Evolutionary conservation across 2,113 vertebrate species (phyloP).

Genomic region (Vicugna pacos): DNA sequence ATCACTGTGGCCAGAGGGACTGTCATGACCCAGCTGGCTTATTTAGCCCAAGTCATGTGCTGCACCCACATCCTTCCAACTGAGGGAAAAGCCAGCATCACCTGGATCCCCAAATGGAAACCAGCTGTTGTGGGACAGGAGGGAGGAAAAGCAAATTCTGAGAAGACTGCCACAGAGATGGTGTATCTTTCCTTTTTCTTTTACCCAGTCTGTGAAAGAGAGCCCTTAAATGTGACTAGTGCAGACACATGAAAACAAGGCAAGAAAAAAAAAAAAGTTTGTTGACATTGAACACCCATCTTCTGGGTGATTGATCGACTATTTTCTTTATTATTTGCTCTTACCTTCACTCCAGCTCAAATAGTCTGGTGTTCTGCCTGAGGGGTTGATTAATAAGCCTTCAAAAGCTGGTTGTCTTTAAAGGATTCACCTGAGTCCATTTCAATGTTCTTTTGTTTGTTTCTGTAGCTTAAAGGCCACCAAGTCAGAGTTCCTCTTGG

Average conservation of each 20-base stretch:
- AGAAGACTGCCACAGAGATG: no score
- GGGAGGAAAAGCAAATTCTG: background rate
- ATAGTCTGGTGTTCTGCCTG: background rate
- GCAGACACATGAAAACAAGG: background rate
- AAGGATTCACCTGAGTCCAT: conserved; percentile 68
- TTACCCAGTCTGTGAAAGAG: background rate
- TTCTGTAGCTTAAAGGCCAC: conserved; percentile 66
- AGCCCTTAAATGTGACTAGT: background rate
- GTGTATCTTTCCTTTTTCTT: background rate
- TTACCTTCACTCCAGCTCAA: conserved; percentile 50
- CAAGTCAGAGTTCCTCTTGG: conserved; percentile 66
- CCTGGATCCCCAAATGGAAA: background rate
- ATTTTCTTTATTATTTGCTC: conserved; percentile 12
- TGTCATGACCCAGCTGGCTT: background rate
- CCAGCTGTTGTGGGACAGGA: background rate
- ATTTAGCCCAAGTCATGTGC: no score
- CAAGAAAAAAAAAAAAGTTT: background rate
- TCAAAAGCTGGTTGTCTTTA: conserved; percentile 42
- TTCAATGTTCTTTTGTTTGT: conserved; percentile 41
- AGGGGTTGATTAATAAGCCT: conserved; percentile 69
- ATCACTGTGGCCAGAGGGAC: background rate
- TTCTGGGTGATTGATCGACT: background rate
- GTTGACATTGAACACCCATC: background rate
- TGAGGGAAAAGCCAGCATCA: background rate
- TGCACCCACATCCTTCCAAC: background rate